Base-by-base conservation (phyloP, 2,113 vertebrate species). In the Hystrix cristata region DNA sequence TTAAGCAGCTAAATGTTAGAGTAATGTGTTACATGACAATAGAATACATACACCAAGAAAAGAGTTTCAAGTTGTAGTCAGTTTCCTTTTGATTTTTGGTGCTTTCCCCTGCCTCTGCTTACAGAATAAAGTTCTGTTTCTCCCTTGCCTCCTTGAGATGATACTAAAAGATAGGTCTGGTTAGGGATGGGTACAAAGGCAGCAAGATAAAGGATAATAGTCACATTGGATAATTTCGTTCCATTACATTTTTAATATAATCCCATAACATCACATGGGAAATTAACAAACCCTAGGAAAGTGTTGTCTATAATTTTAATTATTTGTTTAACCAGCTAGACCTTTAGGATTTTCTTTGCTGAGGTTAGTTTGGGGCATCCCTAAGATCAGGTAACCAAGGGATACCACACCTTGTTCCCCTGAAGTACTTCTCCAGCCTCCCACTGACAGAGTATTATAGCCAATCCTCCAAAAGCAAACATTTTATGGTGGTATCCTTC, bases 201-300 rank as follows among this genome's bases (percentile, higher is more conserved):
- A 38, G 15, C 27, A 76, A 94, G 25, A n/a, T 85, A 93, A 79
- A 96, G 76, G 43, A 85, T 25, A 89, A 64, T 53, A 55, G 80
- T 74, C 81, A 51, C 43, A 71, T 31, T 57, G 67, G 87, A 21
- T 16, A 64, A 67, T 90, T 95, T 87, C 84, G 82, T 84, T 92
- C 60, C 14, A 81, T 57, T 87, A 84, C 19, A 55, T 87, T 84
- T n/a, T 93, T 57, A 76, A 90, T 67, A 88, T 55, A 95, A 91
- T 79, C 60, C 11, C 31, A 16, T 71, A 97, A 90, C 9, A 88
- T 46, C 71, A 55, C 76, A 85, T 48, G 46, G 38, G 59, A 85
- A 92, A 95, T 87, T 82, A 95, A 88, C 48, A 93, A 95, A 31
- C n/a, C 34, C 19, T 69, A 88, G 46, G 2, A 93, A 93, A 85